These are phyloP conservation scores for Muscicapa adusta DNA, from an alignment of 2,113 vertebrate species.

Conservation along the genomic window DNA sequence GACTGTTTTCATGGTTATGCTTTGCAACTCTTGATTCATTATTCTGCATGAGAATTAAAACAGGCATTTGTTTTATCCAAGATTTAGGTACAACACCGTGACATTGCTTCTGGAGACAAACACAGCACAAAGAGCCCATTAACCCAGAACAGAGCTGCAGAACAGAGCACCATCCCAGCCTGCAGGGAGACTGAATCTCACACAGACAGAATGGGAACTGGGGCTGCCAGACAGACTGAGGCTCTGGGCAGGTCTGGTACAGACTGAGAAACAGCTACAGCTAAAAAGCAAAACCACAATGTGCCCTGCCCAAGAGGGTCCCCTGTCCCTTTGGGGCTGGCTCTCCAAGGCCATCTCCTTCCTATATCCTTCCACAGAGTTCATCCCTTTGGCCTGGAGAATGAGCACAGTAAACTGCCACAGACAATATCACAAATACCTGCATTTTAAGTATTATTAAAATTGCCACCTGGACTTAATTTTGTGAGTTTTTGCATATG, in stretches of 20 bases:
- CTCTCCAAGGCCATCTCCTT: neutral
- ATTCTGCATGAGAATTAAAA: neutral
- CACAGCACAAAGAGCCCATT: neutral
- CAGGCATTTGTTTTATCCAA: neutral
- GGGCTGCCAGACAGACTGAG: neutral
- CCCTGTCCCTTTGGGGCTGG: rapidly evolving
- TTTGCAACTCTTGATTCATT: neutral
- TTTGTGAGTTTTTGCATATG: neutral
- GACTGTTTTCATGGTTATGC: neutral
- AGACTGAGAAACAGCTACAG: neutral
- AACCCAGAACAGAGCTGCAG: neutral
- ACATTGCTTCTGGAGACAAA: neutral
- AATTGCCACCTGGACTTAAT: neutral
- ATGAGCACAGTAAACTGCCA: neutral
- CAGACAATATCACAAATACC: neutral
- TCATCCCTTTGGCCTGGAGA: neutral
- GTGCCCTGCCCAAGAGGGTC: neutral
- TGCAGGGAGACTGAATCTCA: neutral
- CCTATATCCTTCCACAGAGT: rapidly evolving
- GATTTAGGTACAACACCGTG: neutral
- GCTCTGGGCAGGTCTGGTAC: neutral
- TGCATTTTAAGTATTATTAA: neutral
- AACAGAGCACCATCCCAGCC: neutral
- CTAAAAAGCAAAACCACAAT: neutral
- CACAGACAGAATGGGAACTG: neutral